These are phyloP conservation scores for Galleria mellonella DNA, from an alignment of 1,140 invertebrate species.

Conservation along the genomic window DNA sequence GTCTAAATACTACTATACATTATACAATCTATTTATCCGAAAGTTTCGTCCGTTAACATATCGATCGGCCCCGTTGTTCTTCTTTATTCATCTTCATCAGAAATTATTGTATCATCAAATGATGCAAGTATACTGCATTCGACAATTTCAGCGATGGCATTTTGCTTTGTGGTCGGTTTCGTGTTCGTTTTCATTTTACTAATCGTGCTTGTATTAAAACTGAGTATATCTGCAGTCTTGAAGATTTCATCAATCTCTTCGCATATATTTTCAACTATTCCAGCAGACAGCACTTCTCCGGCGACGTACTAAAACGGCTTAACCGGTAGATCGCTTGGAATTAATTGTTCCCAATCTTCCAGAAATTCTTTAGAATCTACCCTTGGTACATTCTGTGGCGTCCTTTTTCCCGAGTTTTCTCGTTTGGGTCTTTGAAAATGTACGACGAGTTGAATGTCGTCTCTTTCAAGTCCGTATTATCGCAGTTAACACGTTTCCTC, in stretches of 20 bases:
- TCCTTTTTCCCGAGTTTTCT: slow-evolving; percentile 30
- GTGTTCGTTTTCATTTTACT: too few relatives aligned
- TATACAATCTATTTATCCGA: slow-evolving; percentile 45
- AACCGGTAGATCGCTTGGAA: not conserved
- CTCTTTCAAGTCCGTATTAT: slow-evolving; percentile 36
- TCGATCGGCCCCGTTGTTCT: too few relatives aligned
- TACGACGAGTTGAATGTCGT: slow-evolving; percentile 52
- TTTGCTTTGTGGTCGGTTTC: too few relatives aligned
- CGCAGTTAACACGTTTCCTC: slow-evolving; percentile 33
- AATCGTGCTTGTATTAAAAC: slow-evolving; percentile 34
- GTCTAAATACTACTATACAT: too few relatives aligned
- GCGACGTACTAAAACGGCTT: slow-evolving; percentile 39
- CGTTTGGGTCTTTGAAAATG: slow-evolving; percentile 44
- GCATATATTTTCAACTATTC: slow-evolving; percentile 52
- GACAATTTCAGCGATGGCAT: slow-evolving; percentile 29
- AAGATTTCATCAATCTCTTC: slow-evolving; percentile 55
- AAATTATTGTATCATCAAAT: slow-evolving; percentile 42
- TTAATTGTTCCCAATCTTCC: slow-evolving; percentile 22
- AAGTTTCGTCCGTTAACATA: slow-evolving; percentile 33
- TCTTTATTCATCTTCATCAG: slow-evolving; percentile 16
- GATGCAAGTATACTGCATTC: slow-evolving; percentile 54
- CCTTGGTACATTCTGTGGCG: slow-evolving; percentile 37
- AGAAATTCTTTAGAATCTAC: slow-evolving; percentile 46
- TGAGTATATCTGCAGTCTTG: slow-evolving; percentile 50
- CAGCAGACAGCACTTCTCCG: slow-evolving; percentile 44